These are phyloP conservation scores for Trachythela sp. DNA, from an alignment of 64 coral and sea anemone species.

Conservation along the genomic window DNA sequence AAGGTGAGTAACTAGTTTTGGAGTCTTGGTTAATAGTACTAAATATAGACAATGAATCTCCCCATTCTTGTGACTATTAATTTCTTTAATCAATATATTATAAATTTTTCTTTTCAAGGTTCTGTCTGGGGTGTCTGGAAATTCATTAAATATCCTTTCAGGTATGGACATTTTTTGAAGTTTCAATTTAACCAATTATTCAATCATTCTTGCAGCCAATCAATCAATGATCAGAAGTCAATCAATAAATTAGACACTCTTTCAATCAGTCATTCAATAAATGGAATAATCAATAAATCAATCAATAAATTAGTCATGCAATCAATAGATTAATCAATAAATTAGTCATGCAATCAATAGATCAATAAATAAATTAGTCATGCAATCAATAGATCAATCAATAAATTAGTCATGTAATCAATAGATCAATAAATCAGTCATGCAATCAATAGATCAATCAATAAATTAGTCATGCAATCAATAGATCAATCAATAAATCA, in stretches of 20 bases:
- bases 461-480: too few species aligned
- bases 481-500: too few species aligned
- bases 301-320: neutral
- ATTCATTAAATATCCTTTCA: neutral
- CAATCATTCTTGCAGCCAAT: neutral
- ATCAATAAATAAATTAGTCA: neutral
- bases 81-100: neutral
- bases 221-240: too few species aligned
- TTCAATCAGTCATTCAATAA: too few species aligned
- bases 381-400: neutral
- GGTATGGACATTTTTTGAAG: neutral
- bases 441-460: too few species aligned
- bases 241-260: too few species aligned
- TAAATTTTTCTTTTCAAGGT: neutral
- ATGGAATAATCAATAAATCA: neutral
- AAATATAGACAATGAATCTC: too few species aligned
- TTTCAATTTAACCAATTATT: neutral
- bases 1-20: neutral
- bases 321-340: neutral
- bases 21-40: too few species aligned
- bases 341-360: neutral
- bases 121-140: slow-evolving; percentile 13
- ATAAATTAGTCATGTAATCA: neutral
- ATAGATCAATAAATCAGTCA: too few species aligned
- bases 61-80: too few species aligned